A percentile compares a stretch with the other conserved stretches of the same genome.
Conservation (phyloP, 2,113 vertebrate genomes). For the Euleptes europaea region DNA sequence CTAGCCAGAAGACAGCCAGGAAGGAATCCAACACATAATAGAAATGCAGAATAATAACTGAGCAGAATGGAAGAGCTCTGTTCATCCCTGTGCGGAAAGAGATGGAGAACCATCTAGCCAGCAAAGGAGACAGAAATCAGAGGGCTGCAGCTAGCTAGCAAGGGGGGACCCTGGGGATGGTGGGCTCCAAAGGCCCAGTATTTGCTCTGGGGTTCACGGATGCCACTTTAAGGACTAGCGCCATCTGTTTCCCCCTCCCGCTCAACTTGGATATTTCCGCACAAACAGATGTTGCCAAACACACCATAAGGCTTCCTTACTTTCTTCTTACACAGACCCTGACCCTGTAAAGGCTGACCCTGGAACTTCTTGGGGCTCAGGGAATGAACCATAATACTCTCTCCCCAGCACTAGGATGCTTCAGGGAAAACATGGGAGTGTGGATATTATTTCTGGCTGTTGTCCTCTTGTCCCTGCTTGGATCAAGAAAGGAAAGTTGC, state of each 20-base stretch:
- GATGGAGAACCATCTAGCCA: no score
- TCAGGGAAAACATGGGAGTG: no score
- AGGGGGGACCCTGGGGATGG: no score
- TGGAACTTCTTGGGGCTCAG: background rate
- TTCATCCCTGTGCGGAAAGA: no score
- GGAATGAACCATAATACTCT: background rate
- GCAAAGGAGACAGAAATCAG: background rate
- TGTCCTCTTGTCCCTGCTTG: no score
- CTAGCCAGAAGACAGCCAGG: no score
- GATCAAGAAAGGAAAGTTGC: no score
- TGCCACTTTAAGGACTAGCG: background rate
- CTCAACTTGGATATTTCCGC: background rate
- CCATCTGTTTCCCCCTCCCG: background rate
- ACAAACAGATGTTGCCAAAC: background rate
- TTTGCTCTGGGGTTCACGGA: no score
- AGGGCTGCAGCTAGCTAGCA: background rate
- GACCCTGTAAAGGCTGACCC: background rate
- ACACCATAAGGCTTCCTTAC: background rate
- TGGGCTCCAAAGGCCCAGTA: no score
- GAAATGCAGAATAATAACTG: no score
- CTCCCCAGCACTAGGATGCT: background rate
- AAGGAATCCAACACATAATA: no score
- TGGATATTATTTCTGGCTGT: background rate
- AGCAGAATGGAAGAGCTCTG: no score
- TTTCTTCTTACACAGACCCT: background rate